A percentile compares a stretch with the other conserved stretches of the same genome.
Conservation (phyloP, 2,888 invertebrate species). For the Loripinus fragilis region DNA sequence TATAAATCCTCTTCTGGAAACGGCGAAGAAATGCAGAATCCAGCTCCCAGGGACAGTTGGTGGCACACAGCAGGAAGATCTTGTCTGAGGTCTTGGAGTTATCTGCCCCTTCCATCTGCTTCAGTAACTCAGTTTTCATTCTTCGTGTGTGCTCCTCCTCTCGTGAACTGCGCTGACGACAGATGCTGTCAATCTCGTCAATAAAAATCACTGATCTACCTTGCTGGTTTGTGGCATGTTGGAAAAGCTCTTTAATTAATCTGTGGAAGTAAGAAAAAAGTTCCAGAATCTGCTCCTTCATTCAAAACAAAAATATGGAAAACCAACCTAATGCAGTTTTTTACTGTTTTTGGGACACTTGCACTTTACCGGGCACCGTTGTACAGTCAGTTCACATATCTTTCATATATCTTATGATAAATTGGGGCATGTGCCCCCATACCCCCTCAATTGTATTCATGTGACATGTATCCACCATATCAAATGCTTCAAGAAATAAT, state of each 20-base stretch:
- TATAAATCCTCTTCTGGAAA: conserved; percentile 86
- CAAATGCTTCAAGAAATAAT: too few relatives aligned
- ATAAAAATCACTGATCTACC: conserved; percentile 85
- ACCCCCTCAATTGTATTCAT: too few relatives aligned
- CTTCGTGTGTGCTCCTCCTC: conserved; percentile 86
- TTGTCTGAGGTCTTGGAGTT: conserved; percentile 67
- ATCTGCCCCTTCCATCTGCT: conserved; percentile 84
- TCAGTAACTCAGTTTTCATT: conserved; percentile 86
- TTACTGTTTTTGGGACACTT: too few relatives aligned
- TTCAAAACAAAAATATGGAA: too few relatives aligned
- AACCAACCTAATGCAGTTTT: too few relatives aligned
- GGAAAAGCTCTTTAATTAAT: conserved; percentile 83
- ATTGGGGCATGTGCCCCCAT: too few relatives aligned
- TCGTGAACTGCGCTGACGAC: conserved; percentile 84
- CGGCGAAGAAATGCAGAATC: conserved; percentile 86
- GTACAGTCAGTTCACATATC: too few relatives aligned
- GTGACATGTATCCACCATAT: too few relatives aligned
- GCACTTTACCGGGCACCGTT: too few relatives aligned
- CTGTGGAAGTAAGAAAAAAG: too few relatives aligned
- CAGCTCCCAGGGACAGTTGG: conserved; percentile 87
- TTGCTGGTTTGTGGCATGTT: conserved; percentile 79
- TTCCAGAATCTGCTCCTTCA: too few relatives aligned
- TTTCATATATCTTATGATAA: too few relatives aligned
- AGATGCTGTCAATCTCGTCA: conserved; percentile 87
- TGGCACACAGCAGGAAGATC: conserved; percentile 85